A percentile compares a stretch with the other conserved stretches of the same genome.
Conservation (phyloP, 2,797 vertebrate genomes). For the Poeciliopsis turneri region DNA sequence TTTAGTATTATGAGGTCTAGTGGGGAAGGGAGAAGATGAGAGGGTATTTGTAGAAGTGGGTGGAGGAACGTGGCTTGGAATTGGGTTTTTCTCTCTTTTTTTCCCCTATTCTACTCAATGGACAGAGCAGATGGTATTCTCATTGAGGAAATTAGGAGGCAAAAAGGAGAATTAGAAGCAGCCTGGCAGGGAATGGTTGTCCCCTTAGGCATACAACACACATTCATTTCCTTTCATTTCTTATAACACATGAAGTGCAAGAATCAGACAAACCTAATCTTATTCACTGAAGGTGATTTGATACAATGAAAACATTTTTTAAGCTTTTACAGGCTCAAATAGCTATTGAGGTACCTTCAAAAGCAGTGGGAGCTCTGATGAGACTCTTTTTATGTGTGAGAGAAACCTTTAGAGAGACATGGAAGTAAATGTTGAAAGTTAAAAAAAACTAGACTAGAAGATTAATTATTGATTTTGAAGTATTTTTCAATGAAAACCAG, state of each 20-base stretch:
- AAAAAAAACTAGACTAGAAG: background rate
- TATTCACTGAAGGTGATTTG: slow-evolving; percentile 17
- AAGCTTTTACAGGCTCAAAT: slow-evolving; percentile 30
- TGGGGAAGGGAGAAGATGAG: slow-evolving; percentile 26
- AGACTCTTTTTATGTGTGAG: slow-evolving; percentile 6
- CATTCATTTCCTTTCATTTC: slow-evolving; percentile 30
- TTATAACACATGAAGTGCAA: slow-evolving; percentile 5
- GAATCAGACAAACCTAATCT: slow-evolving; percentile 23
- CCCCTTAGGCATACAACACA: slow-evolving; percentile 23
- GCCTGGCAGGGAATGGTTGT: slow-evolving; percentile 51
- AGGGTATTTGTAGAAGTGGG: slow-evolving; percentile 33
- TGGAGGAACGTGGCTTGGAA: slow-evolving; percentile 39
- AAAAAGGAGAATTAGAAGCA: slow-evolving; percentile 60
- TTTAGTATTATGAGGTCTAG: slow-evolving; percentile 48
- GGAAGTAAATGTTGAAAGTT: background rate
- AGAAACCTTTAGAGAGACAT: background rate
- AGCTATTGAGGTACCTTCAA: slow-evolving; percentile 31
- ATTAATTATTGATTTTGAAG: background rate
- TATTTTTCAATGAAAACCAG: background rate
- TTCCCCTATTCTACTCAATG: slow-evolving; percentile 21
- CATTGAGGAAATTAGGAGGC: slow-evolving; percentile 65
- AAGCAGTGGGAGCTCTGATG: slow-evolving; percentile 12
- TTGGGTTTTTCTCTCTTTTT: slow-evolving; percentile 12
- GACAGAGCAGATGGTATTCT: slow-evolving; percentile 76
- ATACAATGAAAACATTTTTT: slow-evolving; percentile 19